phyloP scores from a whole-genome alignment of 2,888 invertebrate genomes.

The Cephus pygmeus region DNA sequence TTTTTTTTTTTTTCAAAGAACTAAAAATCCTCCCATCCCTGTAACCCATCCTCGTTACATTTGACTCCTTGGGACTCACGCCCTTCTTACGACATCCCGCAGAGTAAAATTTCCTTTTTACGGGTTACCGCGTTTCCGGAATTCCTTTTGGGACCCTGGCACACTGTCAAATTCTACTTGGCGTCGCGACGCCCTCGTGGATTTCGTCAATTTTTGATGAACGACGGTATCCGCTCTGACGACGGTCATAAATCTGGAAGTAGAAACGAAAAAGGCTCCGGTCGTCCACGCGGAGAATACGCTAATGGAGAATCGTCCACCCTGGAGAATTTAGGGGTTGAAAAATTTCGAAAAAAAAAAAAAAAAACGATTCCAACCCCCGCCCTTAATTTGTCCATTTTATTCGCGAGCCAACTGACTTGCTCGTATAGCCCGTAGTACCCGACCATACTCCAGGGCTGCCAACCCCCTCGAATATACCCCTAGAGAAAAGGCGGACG shows the following conservation, averaged over 20 bases:
- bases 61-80: background rate
- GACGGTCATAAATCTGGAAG: background rate
- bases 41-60: background rate
- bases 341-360: background rate
- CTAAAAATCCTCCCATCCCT: background rate
- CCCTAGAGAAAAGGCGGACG: background rate
- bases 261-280: background rate
- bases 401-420: background rate
- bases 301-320: background rate
- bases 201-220: constrained; percentile 18
- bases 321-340: background rate
- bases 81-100: background rate
- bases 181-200: background rate
- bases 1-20: background rate
- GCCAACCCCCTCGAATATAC: background rate
- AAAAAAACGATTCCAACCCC: background rate
- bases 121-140: background rate
- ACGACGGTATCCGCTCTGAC: background rate
- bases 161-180: background rate
- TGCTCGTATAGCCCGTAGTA: background rate
- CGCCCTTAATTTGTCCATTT: background rate
- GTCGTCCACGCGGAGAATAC: background rate
- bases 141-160: background rate
- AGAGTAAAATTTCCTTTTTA: background rate
- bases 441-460: background rate